These are phyloP conservation scores for Cheilosia soror DNA, from an alignment of 2,888 invertebrate genomes.

Conservation along the genomic window DNA sequence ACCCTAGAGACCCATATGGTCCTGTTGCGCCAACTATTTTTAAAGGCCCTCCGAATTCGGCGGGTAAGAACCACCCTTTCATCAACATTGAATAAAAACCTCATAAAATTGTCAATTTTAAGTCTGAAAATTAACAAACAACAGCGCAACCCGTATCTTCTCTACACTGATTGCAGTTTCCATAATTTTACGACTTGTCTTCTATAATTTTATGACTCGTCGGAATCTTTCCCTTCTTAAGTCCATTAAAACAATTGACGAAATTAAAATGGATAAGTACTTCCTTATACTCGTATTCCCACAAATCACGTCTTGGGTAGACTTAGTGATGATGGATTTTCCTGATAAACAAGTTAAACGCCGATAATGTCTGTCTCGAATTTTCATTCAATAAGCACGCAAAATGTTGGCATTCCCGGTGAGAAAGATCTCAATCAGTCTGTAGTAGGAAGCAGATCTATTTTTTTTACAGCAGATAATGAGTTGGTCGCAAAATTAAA, in stretches of 20 bases:
- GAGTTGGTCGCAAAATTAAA: background rate
- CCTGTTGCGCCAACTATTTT: too few species aligned
- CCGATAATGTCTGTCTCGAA: background rate
- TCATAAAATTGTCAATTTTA: slow-evolving; percentile 35
- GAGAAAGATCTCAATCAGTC: slow-evolving; percentile 3
- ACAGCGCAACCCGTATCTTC: slow-evolving; percentile 43
- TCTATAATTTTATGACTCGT: slow-evolving; percentile 14
- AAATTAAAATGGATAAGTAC: slow-evolving; percentile 8
- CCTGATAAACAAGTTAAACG: background rate
- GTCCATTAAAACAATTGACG: slow-evolving; percentile 14
- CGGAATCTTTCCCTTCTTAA: background rate
- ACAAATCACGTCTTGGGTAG: background rate
- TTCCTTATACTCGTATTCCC: background rate
- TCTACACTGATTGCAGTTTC: slow-evolving; percentile 21
- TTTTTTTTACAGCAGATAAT: background rate
- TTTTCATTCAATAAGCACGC: slow-evolving; percentile 2
- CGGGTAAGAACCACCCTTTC: background rate
- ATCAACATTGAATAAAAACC: slow-evolving; percentile 28
- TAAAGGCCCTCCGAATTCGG: too few species aligned
- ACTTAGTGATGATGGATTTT: background rate
- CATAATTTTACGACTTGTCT: slow-evolving; percentile 29
- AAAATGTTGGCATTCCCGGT: background rate
- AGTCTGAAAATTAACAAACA: slow-evolving; percentile 1
- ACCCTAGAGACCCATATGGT: too few species aligned
- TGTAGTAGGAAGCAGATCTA: background rate